Conservation (phyloP, 2,888 invertebrate species). For the Tetrapedia diversipes region DNA sequence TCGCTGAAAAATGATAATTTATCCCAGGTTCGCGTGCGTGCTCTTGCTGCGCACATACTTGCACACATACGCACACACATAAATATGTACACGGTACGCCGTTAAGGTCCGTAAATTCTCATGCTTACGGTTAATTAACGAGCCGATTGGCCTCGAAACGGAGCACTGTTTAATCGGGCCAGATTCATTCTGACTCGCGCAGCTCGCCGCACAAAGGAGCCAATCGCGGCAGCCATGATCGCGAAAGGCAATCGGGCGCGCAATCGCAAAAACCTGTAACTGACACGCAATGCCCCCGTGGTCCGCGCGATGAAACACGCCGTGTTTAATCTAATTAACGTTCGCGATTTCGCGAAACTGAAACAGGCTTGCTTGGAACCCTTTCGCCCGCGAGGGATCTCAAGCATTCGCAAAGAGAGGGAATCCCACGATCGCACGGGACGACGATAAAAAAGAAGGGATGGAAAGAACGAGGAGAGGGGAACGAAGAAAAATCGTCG, state of each 20-base stretch:
- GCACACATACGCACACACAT: no score
- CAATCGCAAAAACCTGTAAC: constrained; percentile 1
- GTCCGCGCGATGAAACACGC: background rate
- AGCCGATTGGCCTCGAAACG: constrained; percentile 20
- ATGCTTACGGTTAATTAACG: constrained; percentile 25
- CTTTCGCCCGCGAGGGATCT: no score
- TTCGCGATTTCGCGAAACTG: background rate
- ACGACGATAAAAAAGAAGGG: background rate
- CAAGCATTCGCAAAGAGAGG: no score
- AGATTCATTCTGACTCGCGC: constrained; percentile 22
- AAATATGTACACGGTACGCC: no score
- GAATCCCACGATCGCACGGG: background rate
- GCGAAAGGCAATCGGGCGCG: constrained; percentile 8
- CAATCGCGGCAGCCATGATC: constrained; percentile 25
- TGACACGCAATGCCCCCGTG: background rate
- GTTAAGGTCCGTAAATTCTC: constrained; percentile 18
- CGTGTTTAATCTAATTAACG: constrained; percentile 8
- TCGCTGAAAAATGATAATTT: background rate
- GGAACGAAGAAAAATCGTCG: background rate
- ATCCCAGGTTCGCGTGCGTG: background rate
- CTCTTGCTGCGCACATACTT: no score
- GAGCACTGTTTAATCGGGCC: constrained; percentile 20
- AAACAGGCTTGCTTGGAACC: no score
- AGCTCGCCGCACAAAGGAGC: constrained; percentile 24
- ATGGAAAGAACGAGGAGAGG: background rate